These are phyloP conservation scores for Zaprionus camerounensis DNA, from an alignment of 1,140 invertebrate genomes.

Conservation along the genomic window DNA sequence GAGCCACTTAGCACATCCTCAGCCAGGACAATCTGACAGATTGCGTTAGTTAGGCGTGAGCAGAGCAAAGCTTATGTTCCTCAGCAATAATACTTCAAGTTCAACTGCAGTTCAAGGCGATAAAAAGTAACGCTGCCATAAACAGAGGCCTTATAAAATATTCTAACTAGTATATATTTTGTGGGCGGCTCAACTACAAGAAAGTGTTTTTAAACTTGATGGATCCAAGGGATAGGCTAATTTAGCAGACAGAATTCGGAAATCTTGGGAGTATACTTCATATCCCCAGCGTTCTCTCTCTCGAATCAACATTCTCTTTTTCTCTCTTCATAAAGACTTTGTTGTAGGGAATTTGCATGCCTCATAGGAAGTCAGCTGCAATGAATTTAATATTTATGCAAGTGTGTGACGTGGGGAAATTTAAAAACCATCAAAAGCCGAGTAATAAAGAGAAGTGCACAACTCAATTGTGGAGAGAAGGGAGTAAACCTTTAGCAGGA, in stretches of 20 bases:
- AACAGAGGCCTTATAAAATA: not conserved
- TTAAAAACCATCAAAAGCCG: slow-evolving; percentile 63
- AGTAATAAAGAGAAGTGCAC: slow-evolving; percentile 25
- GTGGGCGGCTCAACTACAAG: too few species aligned
- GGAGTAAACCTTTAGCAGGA: not conserved
- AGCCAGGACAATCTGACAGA: slow-evolving; percentile 12
- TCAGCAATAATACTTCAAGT: not conserved
- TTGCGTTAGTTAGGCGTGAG: slow-evolving; percentile 1
- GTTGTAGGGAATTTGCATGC: not conserved
- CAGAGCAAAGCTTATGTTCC: not conserved
- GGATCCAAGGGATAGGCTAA: not conserved
- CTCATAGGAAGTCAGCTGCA: not conserved
- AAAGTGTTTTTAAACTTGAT: not conserved
- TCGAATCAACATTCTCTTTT: not conserved
- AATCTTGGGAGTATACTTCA: not conserved
- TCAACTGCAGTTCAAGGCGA: not conserved
- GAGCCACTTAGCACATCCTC: slow-evolving; percentile 58
- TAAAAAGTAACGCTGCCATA: slow-evolving; percentile 1
- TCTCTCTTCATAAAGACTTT: not conserved
- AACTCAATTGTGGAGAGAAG: slow-evolving; percentile 49
- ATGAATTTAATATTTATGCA: slow-evolving; percentile 57
- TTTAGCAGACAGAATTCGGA: not conserved
- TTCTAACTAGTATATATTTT: not conserved
- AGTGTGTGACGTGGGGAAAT: slow-evolving; percentile 40
- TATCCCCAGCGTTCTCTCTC: not conserved